Base-by-base conservation (phyloP, 64 coral and sea anemone species). In the Anthopleura sola region DNA sequence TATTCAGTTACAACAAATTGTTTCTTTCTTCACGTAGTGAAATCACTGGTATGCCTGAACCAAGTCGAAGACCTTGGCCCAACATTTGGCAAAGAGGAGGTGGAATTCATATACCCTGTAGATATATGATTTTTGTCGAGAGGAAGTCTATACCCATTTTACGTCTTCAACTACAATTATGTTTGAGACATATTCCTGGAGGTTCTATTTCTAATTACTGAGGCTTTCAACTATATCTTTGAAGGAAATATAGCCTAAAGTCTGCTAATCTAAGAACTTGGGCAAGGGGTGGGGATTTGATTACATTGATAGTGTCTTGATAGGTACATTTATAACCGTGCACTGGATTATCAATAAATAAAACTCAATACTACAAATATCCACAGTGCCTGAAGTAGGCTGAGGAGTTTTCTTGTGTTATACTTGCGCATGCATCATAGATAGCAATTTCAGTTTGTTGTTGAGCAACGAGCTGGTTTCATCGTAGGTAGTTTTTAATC, bases 401-500 rank as follows among this genome's bases (percentile, higher is more conserved):
- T 9, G 53, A 33, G 12, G 79, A 89, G 31, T 68, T 89, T 33
- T 40, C 56, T 53, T 0, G 78, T 7, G 78, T 60, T 49, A 89
- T 82, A 71, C 39, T 46, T 60, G 20, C 14, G 64, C 78, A 53
- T 49, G 57, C 80, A 32, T 89, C 36, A 20, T 82, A 39, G 28
- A 89, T 83, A 81, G 87, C 80, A 54, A 89, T 89, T 37, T 83
- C 57, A 49, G 87, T 89, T 89, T 89, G 36, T 74, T 50, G 39
- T 31, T 50, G 38, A 1, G 87, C 87, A 83, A 84, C 29, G 49
- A 31, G 10, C 47, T 53, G 55, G 75, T 75, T 37, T 11, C 47
- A 18, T 26, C 68, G 32, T 40, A 89, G 50, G 51, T 75, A 89
- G 28, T 40, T 44, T 38, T 90, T 90, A 1, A 90, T 84, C 60